Conservation (phyloP, 1,140 invertebrate species). For the Lepidotrigona ventralis region DNA sequence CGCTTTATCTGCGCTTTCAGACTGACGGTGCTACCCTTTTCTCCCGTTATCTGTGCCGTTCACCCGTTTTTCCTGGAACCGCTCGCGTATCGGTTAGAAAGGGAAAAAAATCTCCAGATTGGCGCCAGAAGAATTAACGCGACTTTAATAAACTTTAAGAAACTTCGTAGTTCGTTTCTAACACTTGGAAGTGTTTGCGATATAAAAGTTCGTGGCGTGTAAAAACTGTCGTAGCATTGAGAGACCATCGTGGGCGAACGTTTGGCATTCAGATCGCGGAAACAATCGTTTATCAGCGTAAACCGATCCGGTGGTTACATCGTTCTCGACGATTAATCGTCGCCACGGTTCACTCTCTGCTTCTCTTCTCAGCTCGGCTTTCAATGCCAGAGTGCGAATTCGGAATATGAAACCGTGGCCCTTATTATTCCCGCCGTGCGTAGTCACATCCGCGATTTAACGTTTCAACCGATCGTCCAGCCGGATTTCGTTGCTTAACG, state of each 20-base stretch:
- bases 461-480: conserved; percentile 41
- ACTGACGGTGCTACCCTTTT: conserved; percentile 25
- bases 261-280: conserved; percentile 10
- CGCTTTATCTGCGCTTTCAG: conserved; percentile 29
- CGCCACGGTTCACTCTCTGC: conserved; percentile 14
- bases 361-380: not conserved
- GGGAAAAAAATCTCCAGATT: conserved; percentile 8
- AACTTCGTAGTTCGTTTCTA: not conserved
- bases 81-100: conserved; percentile 13
- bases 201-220: no score
- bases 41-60: conserved; percentile 52
- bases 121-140: conserved; percentile 32
- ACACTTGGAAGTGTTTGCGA: not conserved
- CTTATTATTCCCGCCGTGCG: conserved; percentile 13
- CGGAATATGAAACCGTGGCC: conserved; percentile 52
- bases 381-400: conserved; percentile 56
- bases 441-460: conserved; percentile 61
- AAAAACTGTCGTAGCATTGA: not conserved
- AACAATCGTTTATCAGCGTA: conserved; percentile 11
- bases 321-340: conserved; percentile 30
- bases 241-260: not conserved
- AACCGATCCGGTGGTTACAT: conserved; percentile 40
- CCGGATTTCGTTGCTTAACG: conserved; percentile 65
- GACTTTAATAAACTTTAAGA: no score
- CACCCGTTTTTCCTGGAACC: conserved; percentile 55